Conservation (phyloP, 2,113 vertebrate species). For the Scopus umbretta region DNA sequence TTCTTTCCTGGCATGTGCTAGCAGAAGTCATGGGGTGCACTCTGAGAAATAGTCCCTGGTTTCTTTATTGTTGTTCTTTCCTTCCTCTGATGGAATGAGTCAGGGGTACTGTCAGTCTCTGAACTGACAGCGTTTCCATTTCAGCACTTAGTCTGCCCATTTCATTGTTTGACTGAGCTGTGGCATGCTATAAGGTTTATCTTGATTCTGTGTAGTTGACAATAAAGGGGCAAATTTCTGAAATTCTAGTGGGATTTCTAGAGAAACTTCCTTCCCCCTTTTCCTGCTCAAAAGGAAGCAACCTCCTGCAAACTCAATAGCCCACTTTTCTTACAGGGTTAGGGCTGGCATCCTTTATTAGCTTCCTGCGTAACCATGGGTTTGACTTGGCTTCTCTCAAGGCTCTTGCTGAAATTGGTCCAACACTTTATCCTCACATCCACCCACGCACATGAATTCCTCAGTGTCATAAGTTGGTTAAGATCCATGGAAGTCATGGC, state of each 20-base stretch:
- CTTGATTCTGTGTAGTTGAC: not conserved
- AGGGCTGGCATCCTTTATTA: not conserved
- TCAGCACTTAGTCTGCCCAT: not conserved
- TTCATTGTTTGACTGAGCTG: not conserved
- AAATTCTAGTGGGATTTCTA: not conserved
- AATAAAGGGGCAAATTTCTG: not conserved
- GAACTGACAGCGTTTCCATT: not conserved
- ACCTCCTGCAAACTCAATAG: not conserved
- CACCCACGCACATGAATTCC: not conserved
- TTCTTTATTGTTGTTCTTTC: conserved; percentile 11
- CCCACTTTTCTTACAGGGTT: not conserved
- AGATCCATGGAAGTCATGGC: not conserved
- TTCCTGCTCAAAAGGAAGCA: not conserved
- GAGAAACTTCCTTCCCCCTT: not conserved
- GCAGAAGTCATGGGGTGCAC: not conserved
- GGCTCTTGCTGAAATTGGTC: not conserved
- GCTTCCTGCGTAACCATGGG: not conserved
- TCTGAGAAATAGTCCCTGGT: not conserved
- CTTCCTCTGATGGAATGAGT: conserved; percentile 7
- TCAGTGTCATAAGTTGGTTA: not conserved
- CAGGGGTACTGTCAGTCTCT: not conserved
- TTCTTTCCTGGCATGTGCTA: not conserved
- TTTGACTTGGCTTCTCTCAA: conserved; percentile 24
- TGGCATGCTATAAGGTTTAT: not conserved
- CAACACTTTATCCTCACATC: not conserved